These are phyloP conservation scores for Adelges cooleyi DNA, from an alignment of 1,140 invertebrate genomes.

Conservation along the genomic window DNA sequence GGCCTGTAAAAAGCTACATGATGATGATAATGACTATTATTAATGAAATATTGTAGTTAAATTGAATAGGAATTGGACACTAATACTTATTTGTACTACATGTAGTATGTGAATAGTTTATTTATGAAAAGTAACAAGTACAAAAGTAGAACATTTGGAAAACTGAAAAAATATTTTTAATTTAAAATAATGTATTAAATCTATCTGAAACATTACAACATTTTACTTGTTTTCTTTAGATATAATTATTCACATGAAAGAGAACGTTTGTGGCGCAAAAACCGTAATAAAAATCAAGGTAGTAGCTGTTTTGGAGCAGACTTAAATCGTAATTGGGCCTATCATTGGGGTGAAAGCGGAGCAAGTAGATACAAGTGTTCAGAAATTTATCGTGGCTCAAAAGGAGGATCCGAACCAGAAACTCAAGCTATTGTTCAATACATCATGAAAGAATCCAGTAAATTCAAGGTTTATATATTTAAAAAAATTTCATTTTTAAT, in stretches of 20 bases:
- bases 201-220: no score
- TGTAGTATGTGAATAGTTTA: no score
- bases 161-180: no score
- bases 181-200: no score
- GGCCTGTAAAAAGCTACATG: no score
- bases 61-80: no score
- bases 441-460: constrained; percentile 30
- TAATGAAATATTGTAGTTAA: no score
- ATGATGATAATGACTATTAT: no score
- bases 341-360: constrained; percentile 56
- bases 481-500: constrained; percentile 31
- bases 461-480: constrained; percentile 35
- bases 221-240: not conserved
- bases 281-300: constrained; percentile 39
- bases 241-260: constrained; percentile 51
- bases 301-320: constrained; percentile 45
- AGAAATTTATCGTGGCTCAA: constrained; percentile 64
- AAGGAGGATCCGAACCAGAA: constrained; percentile 75
- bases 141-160: no score
- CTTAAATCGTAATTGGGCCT: constrained; percentile 58
- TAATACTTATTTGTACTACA: no score
- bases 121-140: no score
- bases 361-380: constrained; percentile 63
- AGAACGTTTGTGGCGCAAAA: constrained; percentile 75
- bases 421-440: constrained; percentile 44